Evolutionary conservation across 2,113 vertebrate species (phyloP).

Genomic region (Macquaria australasica): DNA sequence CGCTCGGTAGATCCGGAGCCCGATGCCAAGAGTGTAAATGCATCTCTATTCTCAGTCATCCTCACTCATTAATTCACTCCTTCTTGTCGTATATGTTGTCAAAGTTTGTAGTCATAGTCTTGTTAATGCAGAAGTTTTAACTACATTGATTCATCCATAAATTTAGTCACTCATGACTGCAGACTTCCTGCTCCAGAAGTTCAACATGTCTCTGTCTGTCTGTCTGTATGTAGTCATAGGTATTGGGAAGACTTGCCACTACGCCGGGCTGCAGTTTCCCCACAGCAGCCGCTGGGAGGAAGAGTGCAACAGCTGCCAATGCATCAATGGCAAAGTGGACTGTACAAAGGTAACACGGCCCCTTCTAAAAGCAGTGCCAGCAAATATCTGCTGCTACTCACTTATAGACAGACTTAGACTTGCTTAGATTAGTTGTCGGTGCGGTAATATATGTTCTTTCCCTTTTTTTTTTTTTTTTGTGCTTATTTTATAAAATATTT

Average conservation of each 20-base stretch:
- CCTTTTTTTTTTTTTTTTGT: background rate
- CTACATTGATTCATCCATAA: background rate
- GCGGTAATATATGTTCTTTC: background rate
- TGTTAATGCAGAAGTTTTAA: background rate
- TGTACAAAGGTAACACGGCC: conserved; percentile 90
- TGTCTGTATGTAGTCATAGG: conserved; percentile 85
- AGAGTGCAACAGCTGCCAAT: conserved; percentile 95
- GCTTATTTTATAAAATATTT: background rate
- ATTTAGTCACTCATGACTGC: background rate
- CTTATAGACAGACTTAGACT: background rate
- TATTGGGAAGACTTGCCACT: conserved; percentile 90
- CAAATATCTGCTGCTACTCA: background rate
- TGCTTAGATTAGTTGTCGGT: background rate
- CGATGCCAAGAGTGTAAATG: conserved; percentile 94
- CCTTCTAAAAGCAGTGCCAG: background rate
- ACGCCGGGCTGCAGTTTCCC: conserved; percentile 88
- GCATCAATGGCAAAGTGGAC: conserved; percentile 88
- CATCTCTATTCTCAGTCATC: background rate
- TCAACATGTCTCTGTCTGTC: conserved; percentile 1
- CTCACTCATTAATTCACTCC: background rate
- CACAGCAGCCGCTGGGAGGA: conserved; percentile 94
- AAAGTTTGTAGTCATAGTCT: background rate
- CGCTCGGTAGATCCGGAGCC: conserved; percentile 88
- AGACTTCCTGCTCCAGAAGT: background rate
- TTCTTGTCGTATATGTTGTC: background rate